These are phyloP conservation scores for Lytechinus pictus DNA, from an alignment of 35 echinoderm and acorn worm species.

Conservation along the genomic window DNA sequence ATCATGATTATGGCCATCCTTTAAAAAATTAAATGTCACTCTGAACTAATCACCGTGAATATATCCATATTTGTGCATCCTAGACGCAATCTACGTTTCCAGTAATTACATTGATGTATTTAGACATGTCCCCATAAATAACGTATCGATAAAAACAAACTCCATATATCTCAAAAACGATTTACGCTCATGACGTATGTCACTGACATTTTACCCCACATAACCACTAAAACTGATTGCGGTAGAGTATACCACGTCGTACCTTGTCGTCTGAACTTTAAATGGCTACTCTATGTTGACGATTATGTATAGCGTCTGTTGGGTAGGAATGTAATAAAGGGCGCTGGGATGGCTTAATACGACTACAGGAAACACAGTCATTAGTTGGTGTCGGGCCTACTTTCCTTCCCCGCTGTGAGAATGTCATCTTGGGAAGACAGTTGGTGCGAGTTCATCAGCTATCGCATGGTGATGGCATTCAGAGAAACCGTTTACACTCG, in stretches of 20 bases:
- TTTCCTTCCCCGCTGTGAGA: neutral
- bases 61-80: too few relatives aligned
- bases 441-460: neutral
- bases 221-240: neutral
- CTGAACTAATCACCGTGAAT: too few relatives aligned
- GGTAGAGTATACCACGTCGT: neutral
- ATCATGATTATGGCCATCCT: too few relatives aligned
- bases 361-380: neutral
- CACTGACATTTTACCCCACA: neutral
- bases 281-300: neutral
- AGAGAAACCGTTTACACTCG: neutral
- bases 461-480: neutral
- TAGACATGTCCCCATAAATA: neutral
- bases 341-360: neutral
- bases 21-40: too few relatives aligned
- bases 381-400: neutral
- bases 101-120: neutral
- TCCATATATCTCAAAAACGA: neutral
- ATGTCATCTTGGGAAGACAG: neutral
- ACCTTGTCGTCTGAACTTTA: neutral
- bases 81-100: neutral
- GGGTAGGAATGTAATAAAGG: neutral
- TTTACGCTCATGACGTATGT: constrained; percentile 10
- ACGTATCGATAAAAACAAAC: neutral
- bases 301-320: neutral